Evolutionary conservation across 1,140 invertebrate species (phyloP).

Genomic region (Nylanderia fulva): DNA sequence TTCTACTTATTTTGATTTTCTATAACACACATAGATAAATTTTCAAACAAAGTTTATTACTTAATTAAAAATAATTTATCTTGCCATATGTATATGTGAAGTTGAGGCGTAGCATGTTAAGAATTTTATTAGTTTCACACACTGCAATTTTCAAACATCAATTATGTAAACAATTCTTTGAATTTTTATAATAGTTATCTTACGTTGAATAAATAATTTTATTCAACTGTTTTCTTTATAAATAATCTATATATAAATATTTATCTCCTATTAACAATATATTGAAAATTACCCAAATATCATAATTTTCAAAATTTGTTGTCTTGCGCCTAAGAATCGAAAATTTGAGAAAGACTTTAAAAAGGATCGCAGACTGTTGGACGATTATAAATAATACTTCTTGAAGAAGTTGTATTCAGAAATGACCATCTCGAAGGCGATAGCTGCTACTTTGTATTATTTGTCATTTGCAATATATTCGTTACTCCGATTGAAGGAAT

Average conservation of each 20-base stretch:
- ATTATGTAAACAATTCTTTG: no score
- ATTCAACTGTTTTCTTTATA: neutral
- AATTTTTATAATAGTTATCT: no score
- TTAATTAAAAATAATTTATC: no score
- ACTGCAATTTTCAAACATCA: no score
- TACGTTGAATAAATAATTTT: neutral
- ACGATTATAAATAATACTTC: neutral
- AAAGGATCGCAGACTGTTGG: conserved; percentile 1
- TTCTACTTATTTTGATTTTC: neutral
- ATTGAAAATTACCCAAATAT: neutral
- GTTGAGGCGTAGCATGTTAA: no score
- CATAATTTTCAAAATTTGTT: neutral
- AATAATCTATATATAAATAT: neutral
- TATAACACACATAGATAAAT: neutral
- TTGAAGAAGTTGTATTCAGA: neutral
- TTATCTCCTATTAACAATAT: neutral
- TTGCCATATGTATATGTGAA: no score
- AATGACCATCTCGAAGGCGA: conserved; percentile 71
- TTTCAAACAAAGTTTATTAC: no score
- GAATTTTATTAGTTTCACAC: no score
- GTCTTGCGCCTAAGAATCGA: neutral
- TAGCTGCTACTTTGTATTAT: conserved; percentile 17
- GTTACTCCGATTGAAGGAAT: neutral
- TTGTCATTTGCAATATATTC: conserved; percentile 27
- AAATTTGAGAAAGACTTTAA: neutral